Percentiles rank a stretch among this genome's conserved stretches.
phyloP scores from a whole-genome alignment of 2,113 vertebrate species.

The Corydoras sp. region DNA sequence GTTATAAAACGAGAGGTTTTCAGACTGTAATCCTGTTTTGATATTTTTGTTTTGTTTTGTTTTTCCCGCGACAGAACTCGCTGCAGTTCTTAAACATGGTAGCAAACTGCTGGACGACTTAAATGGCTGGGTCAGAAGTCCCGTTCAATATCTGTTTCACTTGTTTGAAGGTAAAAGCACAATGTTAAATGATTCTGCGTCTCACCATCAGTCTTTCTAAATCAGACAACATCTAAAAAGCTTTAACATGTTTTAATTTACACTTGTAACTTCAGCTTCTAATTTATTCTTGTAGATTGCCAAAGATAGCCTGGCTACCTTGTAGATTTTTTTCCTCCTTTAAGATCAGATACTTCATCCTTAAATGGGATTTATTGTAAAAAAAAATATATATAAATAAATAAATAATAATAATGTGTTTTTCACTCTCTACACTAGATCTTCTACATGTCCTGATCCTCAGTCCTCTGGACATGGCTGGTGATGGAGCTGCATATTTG shows the following conservation, averaged over 20 bases:
- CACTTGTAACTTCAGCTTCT: too few species aligned
- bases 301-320: too few species aligned
- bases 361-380: too few species aligned
- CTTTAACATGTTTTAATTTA: too few species aligned
- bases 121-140: conserved; percentile 19
- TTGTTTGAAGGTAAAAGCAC: conserved; percentile 38
- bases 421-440: background rate
- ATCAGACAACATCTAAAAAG: background rate
- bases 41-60: background rate
- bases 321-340: too few species aligned
- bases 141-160: conserved; percentile 21
- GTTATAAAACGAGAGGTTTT: background rate
- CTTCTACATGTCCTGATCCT: background rate
- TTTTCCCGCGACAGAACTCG: conserved; percentile 3
- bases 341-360: too few species aligned
- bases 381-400: too few species aligned
- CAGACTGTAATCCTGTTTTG: background rate
- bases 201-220: too few species aligned
- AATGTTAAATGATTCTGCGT: background rate
- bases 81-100: conserved; percentile 15
- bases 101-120: conserved; percentile 17
- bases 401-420: background rate
- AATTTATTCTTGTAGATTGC: too few species aligned
- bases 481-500: conserved; percentile 17
- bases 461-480: conserved; percentile 20